These are phyloP conservation scores for Pygmarrhopalites habei DNA, from an alignment of 1,140 invertebrate genomes.

Conservation along the genomic window DNA sequence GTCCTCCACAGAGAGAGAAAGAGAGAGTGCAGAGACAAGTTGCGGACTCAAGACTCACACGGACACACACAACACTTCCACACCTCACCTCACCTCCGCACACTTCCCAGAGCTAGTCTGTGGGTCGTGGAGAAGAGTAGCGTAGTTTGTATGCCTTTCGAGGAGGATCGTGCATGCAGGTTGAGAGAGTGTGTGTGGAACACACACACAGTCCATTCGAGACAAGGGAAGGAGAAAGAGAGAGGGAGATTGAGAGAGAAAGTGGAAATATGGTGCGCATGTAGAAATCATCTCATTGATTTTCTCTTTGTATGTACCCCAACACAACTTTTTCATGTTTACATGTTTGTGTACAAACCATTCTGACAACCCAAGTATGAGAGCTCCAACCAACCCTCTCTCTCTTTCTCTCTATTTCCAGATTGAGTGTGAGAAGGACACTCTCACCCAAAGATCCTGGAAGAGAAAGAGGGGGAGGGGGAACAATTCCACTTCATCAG, in stretches of 20 bases:
- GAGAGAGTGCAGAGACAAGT: not conserved
- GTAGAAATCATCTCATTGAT: constrained; percentile 10
- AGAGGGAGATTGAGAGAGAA: constrained; percentile 9
- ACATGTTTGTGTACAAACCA: constrained; percentile 8
- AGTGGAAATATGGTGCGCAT: constrained; percentile 12
- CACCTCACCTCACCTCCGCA: too few species aligned
- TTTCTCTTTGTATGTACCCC: constrained; percentile 7
- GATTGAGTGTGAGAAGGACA: not conserved
- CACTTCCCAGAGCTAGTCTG: too few species aligned
- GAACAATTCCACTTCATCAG: not conserved
- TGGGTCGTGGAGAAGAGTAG: too few species aligned
- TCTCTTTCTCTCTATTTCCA: not conserved
- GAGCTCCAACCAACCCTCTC: not conserved
- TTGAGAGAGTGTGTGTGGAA: too few species aligned
- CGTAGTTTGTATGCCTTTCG: too few species aligned
- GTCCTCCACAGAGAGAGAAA: not conserved
- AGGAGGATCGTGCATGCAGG: too few species aligned
- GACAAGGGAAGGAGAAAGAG: constrained; percentile 17
- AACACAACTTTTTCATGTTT: not conserved
- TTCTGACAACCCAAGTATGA: too few species aligned
- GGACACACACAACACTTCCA: too few species aligned
- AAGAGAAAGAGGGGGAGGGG: not conserved
- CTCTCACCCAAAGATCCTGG: not conserved
- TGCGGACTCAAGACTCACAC: too few species aligned
- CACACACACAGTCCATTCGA: too few species aligned